These are phyloP conservation scores for Saccopteryx leptura DNA, from an alignment of 2,113 vertebrate genomes.

Conservation along the genomic window DNA sequence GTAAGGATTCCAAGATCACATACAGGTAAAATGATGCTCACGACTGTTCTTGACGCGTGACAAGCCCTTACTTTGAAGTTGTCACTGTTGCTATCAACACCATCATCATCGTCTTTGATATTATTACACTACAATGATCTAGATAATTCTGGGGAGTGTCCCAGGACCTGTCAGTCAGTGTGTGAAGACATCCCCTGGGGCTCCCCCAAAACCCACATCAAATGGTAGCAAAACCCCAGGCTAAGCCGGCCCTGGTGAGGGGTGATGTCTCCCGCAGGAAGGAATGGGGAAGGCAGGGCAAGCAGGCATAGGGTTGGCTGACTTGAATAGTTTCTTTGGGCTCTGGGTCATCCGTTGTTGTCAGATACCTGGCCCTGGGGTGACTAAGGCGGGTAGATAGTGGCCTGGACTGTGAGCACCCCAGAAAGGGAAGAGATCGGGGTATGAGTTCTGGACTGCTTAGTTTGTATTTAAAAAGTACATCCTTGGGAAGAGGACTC, in stretches of 20 bases:
- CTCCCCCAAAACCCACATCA: background rate
- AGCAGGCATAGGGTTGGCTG: background rate
- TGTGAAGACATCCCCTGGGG: background rate
- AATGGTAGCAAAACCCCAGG: background rate
- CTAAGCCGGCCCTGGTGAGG: background rate
- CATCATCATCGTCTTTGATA: background rate
- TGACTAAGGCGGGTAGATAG: background rate
- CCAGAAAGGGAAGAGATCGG: background rate
- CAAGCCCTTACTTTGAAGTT: background rate
- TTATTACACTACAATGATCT: background rate
- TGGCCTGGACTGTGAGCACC: background rate
- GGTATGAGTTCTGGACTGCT: background rate
- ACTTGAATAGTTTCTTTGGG: background rate
- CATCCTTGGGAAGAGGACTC: fast-evolving
- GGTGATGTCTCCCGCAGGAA: background rate
- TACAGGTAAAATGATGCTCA: background rate
- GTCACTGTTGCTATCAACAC: background rate
- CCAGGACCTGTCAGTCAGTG: background rate
- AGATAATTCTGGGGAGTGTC: background rate
- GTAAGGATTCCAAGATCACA: background rate
- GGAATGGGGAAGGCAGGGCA: background rate
- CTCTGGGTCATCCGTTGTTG: background rate
- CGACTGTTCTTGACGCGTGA: background rate
- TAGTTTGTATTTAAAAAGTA: conserved; percentile 22
- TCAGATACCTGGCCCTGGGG: background rate